Conservation (phyloP, 2,888 invertebrate species). For the Drosophila gaucha region DNA sequence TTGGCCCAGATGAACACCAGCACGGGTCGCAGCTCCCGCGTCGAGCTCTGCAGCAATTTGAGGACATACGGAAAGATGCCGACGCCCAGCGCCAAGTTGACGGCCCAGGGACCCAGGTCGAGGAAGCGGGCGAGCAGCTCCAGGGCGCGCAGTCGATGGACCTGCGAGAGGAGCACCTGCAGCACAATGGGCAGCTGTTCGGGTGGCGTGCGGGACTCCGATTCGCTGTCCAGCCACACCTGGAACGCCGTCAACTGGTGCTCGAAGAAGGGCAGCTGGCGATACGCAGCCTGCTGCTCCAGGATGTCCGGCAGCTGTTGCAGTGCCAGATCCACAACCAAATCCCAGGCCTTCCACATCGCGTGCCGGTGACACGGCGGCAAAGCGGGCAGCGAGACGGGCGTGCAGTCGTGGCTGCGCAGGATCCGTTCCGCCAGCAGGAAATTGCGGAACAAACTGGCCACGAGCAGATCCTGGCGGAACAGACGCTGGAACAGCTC, state of each 20-base stretch:
- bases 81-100: slow-evolving; percentile 96
- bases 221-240: slow-evolving; percentile 86
- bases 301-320: slow-evolving; percentile 94
- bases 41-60: slow-evolving; percentile 97
- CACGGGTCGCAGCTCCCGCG: slow-evolving; percentile 95
- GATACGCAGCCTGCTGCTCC: slow-evolving; percentile 87
- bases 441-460: slow-evolving; percentile 98
- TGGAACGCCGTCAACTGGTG: slow-evolving; percentile 99
- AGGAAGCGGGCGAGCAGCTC: slow-evolving; percentile 97
- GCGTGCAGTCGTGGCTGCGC: slow-evolving; percentile 98
- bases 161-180: slow-evolving; percentile 91
- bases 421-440: slow-evolving; percentile 98
- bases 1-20: slow-evolving; percentile 99
- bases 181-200: slow-evolving; percentile 98
- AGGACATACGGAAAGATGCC: slow-evolving; percentile 99
- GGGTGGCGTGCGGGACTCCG: slow-evolving; percentile 92
- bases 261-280: slow-evolving; percentile 96
- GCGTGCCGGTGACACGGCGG: slow-evolving; percentile 96
- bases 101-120: slow-evolving; percentile 98
- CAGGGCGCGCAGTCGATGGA: slow-evolving; percentile 96
- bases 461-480: slow-evolving; percentile 98
- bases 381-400: slow-evolving; percentile 95
- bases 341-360: slow-evolving; percentile 99
- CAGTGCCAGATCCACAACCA: slow-evolving; percentile 96
- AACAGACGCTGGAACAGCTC: slow-evolving; percentile 98